phyloP scores from a whole-genome alignment of 2,888 invertebrate genomes.

The Syritta pipiens region DNA sequence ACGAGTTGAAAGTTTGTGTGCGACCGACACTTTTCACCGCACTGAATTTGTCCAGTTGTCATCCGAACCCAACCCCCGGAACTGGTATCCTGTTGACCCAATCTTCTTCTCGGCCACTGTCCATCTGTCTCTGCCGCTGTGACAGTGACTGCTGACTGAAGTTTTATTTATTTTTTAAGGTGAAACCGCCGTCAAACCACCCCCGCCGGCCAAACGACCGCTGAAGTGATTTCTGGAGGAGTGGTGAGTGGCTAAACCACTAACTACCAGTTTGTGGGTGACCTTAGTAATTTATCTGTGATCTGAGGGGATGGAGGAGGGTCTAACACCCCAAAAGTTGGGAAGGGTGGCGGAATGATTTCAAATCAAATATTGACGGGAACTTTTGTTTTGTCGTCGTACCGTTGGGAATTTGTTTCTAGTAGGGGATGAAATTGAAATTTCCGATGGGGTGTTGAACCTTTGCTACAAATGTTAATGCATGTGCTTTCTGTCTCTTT shows the following conservation, averaged over 20 bases:
- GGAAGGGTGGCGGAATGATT: constrained; percentile 40
- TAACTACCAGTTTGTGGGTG: constrained; percentile 65
- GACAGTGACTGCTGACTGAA: constrained; percentile 36
- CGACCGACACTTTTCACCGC: constrained; percentile 63
- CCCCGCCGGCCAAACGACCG: background rate
- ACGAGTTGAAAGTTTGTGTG: constrained; percentile 59
- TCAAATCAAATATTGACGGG: constrained; percentile 68
- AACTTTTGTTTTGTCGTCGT: constrained; percentile 48
- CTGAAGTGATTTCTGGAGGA: constrained; percentile 44
- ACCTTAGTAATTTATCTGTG: constrained; percentile 63
- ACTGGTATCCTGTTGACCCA: constrained; percentile 48
- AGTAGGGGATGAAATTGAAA: background rate
- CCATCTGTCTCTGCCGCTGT: constrained; percentile 18
- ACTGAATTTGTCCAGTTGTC: constrained; percentile 68
- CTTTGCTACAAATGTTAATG: constrained; percentile 14
- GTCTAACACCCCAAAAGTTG: constrained; percentile 27
- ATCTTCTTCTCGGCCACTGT: constrained; percentile 29
- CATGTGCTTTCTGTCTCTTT: constrained; percentile 73
- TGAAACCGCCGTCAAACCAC: constrained; percentile 40
- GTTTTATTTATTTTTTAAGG: constrained; percentile 62
- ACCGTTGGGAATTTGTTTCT: constrained; percentile 18
- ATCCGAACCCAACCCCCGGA: constrained; percentile 43
- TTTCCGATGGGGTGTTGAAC: constrained; percentile 1
- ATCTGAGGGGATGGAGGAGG: constrained; percentile 7
- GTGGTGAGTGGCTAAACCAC: constrained; percentile 60